phyloP scores from a whole-genome alignment of 1,140 invertebrate species.

The Ceratina australensis region DNA sequence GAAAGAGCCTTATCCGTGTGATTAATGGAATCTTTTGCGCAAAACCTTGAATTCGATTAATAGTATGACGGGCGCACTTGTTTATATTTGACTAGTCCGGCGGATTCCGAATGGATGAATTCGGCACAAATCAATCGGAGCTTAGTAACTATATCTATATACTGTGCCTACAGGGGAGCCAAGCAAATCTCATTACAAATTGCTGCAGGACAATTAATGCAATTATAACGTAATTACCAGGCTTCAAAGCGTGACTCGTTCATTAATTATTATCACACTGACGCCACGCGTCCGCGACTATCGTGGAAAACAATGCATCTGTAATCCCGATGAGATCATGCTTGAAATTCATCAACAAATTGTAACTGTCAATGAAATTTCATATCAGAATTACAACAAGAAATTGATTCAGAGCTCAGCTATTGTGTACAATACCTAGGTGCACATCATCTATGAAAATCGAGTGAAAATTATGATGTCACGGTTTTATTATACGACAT shows the following conservation, averaged over 20 bases:
- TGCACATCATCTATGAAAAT: too few relatives aligned
- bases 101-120: conserved; percentile 22
- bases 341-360: conserved; percentile 18
- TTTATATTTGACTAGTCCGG: conserved; percentile 2
- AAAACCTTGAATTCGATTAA: not conserved
- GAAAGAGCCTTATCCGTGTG: too few relatives aligned
- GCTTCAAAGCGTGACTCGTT: conserved; percentile 32
- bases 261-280: conserved; percentile 34
- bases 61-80: not conserved
- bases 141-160: not conserved
- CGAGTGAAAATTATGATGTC: too few relatives aligned
- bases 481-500: too few relatives aligned
- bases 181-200: conserved; percentile 32
- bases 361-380: not conserved
- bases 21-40: too few relatives aligned
- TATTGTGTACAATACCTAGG: too few relatives aligned
- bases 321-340: conserved; percentile 5
- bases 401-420: too few relatives aligned
- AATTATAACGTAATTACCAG: conserved; percentile 37
- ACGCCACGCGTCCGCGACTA: not conserved
- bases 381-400: not conserved
- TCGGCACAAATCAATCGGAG: conserved; percentile 26
- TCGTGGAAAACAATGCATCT: conserved; percentile 16
- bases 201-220: conserved; percentile 30
- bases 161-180: not conserved